Evolutionary conservation across 2,113 vertebrate species (phyloP).

Genomic region (Ictidomys tridecemlineatus): DNA sequence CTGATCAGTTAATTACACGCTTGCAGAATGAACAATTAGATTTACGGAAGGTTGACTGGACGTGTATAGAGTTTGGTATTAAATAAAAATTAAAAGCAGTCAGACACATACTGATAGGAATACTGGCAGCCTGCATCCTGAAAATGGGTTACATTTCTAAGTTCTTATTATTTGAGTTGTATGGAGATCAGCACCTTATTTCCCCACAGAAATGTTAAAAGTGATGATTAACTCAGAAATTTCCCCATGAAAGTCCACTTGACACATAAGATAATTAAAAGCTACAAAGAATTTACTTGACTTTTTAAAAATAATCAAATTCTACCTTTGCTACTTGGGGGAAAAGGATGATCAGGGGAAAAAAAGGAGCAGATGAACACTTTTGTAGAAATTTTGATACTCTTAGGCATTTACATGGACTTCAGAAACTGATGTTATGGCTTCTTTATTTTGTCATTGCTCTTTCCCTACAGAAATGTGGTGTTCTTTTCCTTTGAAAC

Average conservation of each 20-base stretch:
- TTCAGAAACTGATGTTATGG: not conserved
- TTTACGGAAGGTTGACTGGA: slow-evolving; percentile 59
- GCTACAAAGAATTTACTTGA: slow-evolving; percentile 16
- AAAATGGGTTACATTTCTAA: slow-evolving; percentile 16
- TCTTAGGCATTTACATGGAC: not conserved
- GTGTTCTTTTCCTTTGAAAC: not conserved
- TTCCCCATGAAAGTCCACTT: slow-evolving; percentile 24
- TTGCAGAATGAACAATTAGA: slow-evolving; percentile 63
- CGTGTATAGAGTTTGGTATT: not conserved
- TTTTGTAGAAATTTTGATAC: not conserved
- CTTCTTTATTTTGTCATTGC: not conserved
- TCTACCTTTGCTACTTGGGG: slow-evolving; percentile 2
- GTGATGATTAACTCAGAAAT: slow-evolving; percentile 36
- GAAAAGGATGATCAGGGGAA: not conserved
- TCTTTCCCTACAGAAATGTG: not conserved
- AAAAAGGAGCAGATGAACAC: not conserved
- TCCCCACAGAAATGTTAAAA: slow-evolving; percentile 35
- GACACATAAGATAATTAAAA: slow-evolving; percentile 32
- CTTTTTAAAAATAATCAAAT: slow-evolving; percentile 24
- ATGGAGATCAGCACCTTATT: not conserved
- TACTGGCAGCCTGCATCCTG: not conserved
- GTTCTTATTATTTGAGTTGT: not conserved
- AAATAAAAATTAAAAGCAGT: slow-evolving; percentile 55
- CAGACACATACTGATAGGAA: not conserved
- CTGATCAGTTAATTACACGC: slow-evolving; percentile 62